Conservation (phyloP, 2,888 invertebrate species). For the Acleris sparsana region DNA sequence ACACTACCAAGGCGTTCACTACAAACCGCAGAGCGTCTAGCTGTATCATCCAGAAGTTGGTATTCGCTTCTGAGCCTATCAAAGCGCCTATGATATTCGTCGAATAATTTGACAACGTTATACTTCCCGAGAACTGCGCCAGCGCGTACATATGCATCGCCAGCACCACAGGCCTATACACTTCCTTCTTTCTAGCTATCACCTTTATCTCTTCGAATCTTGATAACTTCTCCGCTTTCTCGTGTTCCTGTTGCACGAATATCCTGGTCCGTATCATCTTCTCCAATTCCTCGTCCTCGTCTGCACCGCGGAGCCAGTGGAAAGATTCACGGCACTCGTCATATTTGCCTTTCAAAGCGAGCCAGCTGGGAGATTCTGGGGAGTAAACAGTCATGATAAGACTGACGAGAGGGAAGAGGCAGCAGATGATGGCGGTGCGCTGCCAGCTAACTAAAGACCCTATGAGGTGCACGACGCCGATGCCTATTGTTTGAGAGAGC, state of each 20-base stretch:
- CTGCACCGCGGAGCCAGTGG: slow-evolving; percentile 71
- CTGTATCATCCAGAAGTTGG: slow-evolving; percentile 80
- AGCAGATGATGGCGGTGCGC: slow-evolving; percentile 63
- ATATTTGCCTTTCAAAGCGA: slow-evolving; percentile 69
- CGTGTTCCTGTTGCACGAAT: slow-evolving; percentile 37
- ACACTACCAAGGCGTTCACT: slow-evolving; percentile 75
- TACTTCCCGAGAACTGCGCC: slow-evolving; percentile 83
- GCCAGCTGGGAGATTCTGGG: slow-evolving; percentile 84
- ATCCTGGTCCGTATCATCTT: slow-evolving; percentile 43
- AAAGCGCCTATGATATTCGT: slow-evolving; percentile 76
- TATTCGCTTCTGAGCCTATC: slow-evolving; percentile 73
- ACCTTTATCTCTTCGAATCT: slow-evolving; percentile 46
- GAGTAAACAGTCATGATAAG: slow-evolving; percentile 50
- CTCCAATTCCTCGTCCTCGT: slow-evolving; percentile 52
- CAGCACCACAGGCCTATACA: slow-evolving; percentile 70
- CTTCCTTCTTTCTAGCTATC: slow-evolving; percentile 51
- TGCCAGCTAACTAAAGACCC: slow-evolving; percentile 79
- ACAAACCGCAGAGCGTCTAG: slow-evolving; percentile 79
- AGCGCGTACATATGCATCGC: slow-evolving; percentile 79
- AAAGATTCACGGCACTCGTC: slow-evolving; percentile 73
- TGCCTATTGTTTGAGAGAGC: slow-evolving; percentile 77
- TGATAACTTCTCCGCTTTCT: slow-evolving; percentile 46
- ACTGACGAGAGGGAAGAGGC: slow-evolving; percentile 59
- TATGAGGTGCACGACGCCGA: slow-evolving; percentile 78
- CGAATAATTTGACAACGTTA: slow-evolving; percentile 83